Evolutionary conservation across 2,888 invertebrate genomes (phyloP).

Genomic region (Ephialtes manifestator): DNA sequence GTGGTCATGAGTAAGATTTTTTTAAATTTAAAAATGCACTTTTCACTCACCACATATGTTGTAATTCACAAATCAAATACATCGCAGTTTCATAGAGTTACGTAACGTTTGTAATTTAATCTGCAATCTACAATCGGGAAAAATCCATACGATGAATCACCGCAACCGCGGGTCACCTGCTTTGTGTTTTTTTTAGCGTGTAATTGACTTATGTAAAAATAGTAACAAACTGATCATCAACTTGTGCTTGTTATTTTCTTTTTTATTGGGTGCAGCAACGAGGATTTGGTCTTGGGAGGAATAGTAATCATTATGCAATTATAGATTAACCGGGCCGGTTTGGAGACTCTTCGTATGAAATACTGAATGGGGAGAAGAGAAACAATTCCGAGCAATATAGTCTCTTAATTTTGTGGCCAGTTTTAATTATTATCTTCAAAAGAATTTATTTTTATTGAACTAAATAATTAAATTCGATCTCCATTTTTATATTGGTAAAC

Average conservation of each 20-base stretch:
- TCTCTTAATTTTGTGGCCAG: too few species aligned
- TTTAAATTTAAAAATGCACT: neutral
- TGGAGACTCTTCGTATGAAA: neutral
- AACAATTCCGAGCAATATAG: neutral
- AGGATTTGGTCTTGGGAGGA: neutral
- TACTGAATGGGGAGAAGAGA: neutral
- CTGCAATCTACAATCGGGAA: neutral
- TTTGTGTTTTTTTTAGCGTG: neutral
- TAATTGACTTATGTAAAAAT: neutral
- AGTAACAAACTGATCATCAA: neutral
- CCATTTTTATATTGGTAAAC: too few species aligned
- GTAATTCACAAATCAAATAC: conserved; percentile 1
- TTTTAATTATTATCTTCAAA: too few species aligned
- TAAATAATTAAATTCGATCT: too few species aligned
- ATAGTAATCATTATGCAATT: neutral
- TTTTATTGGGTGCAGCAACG: neutral
- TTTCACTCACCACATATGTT: conserved; percentile 7
- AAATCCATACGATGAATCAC: conserved; percentile 20
- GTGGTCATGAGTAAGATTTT: neutral
- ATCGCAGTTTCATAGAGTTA: conserved; percentile 1
- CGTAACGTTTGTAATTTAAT: conserved; percentile 9
- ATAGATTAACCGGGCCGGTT: neutral
- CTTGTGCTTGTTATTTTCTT: neutral
- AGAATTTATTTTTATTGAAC: too few species aligned
- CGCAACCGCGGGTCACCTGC: conserved; percentile 13